Conservation (phyloP, 30 jellyfish, hydroid and myxozoan genomes). For the Chrysaora quinquecirrha region DNA sequence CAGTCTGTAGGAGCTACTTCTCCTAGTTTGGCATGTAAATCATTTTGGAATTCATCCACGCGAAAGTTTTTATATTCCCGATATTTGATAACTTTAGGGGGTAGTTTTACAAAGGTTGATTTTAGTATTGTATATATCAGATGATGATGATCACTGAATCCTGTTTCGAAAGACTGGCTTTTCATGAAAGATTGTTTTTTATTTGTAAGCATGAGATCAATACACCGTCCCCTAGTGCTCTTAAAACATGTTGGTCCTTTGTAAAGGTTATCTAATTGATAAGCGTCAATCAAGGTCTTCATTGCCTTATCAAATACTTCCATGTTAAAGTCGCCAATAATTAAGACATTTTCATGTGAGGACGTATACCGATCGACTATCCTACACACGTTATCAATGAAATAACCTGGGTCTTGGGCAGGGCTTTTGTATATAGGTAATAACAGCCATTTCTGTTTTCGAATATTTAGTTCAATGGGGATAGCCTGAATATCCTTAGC, state of each 20-base stretch:
- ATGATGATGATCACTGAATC: constrained; percentile 56
- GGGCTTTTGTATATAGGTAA: constrained; percentile 5
- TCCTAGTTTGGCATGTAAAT: constrained; percentile 3
- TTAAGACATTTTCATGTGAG: constrained; percentile 23
- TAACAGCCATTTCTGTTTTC: constrained; percentile 15
- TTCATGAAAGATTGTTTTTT: constrained; percentile 25
- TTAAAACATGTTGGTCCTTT: constrained; percentile 14
- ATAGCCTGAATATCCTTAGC: constrained; percentile 38
- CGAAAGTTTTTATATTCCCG: constrained; percentile 18
- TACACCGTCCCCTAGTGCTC: constrained; percentile 9
- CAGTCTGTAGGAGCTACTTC: background rate
- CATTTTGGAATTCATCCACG: constrained; percentile 9
- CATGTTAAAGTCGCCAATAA: constrained; percentile 5
- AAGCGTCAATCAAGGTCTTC: background rate
- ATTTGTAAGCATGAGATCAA: constrained; percentile 17
- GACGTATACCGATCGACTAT: constrained; percentile 11
- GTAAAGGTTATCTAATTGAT: background rate
- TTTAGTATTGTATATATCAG: constrained; percentile 19
- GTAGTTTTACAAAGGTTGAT: constrained; percentile 21
- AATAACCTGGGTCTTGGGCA: constrained; percentile 17
- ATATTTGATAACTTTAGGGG: constrained; percentile 9
- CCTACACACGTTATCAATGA: background rate
- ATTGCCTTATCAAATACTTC: background rate
- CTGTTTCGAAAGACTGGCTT: constrained; percentile 47
- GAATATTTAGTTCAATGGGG: constrained; percentile 5